Percentiles rank a stretch among this genome's conserved stretches.
Evolutionary conservation across 2,797 vertebrate species (phyloP).

Genomic region (Tiaroga cobitis): DNA sequence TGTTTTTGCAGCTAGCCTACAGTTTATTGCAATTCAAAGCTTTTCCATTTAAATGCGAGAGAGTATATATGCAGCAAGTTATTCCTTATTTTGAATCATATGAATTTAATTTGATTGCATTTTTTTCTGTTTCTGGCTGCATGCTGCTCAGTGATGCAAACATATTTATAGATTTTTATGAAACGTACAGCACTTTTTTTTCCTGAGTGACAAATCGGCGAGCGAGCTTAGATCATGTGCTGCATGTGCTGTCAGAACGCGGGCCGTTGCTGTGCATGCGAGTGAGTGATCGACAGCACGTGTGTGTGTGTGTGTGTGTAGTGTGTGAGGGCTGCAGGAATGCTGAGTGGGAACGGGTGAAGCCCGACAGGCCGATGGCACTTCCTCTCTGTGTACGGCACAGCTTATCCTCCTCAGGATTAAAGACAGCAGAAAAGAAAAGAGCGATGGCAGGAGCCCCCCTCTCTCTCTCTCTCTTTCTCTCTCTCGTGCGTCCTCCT

Average conservation of each 20-base stretch:
- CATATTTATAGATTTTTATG: neutral
- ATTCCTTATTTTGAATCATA: constrained; percentile 21
- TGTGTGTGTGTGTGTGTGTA: constrained; percentile 16
- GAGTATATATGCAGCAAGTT: constrained; percentile 2
- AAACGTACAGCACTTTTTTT: neutral
- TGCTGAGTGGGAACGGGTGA: constrained; percentile 71
- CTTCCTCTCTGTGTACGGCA: constrained; percentile 82
- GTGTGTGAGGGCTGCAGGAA: constrained; percentile 67
- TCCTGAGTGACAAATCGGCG: neutral
- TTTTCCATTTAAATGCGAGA: constrained; percentile 13
- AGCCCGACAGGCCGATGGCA: constrained; percentile 76
- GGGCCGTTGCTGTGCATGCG: constrained; percentile 15
- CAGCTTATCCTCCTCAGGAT: constrained; percentile 81
- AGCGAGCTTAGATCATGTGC: constrained; percentile 23
- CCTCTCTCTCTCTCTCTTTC: constrained; percentile 46
- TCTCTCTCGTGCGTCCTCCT: constrained; percentile 33
- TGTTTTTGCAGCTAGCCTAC: neutral
- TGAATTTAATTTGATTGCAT: neutral
- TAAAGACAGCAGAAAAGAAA: constrained; percentile 78
- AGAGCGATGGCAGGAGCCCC: constrained; percentile 72
- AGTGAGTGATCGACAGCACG: constrained; percentile 35
- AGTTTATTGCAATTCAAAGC: neutral
- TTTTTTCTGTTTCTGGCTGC: neutral
- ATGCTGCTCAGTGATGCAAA: neutral
- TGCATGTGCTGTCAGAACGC: constrained; percentile 15